phyloP scores from a whole-genome alignment of 1,140 invertebrate genomes.

The Drosophila nannoptera region DNA sequence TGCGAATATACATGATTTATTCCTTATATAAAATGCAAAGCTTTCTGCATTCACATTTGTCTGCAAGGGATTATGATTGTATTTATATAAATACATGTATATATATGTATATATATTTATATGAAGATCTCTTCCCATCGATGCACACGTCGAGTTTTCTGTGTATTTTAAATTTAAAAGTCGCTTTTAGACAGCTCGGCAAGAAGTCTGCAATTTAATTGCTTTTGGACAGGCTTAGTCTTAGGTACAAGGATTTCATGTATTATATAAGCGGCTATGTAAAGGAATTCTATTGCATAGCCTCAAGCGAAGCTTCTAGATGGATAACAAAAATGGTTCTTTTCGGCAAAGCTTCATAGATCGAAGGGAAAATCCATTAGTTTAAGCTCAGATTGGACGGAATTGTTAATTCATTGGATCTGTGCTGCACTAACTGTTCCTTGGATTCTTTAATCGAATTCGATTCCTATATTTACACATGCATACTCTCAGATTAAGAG shows the following conservation, averaged over 20 bases:
- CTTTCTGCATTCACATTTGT: constrained; percentile 10
- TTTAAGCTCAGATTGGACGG: no score
- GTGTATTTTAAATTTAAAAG: constrained; percentile 1
- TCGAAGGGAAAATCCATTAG: no score
- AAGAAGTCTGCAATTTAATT: not conserved
- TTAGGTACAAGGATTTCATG: no score
- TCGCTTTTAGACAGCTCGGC: not conserved
- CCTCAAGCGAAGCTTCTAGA: no score
- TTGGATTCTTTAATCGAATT: no score
- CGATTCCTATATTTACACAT: no score
- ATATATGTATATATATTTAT: constrained; percentile 20
- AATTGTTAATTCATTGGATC: no score
- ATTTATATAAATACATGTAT: constrained; percentile 2
- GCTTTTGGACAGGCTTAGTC: not conserved
- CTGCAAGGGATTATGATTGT: constrained; percentile 22
- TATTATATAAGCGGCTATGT: not conserved
- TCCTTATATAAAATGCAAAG: constrained; percentile 43
- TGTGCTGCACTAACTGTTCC: no score
- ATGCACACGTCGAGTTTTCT: not conserved
- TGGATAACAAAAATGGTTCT: no score
- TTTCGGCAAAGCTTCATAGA: no score
- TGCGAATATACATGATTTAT: constrained; percentile 39
- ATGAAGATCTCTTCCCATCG: not conserved
- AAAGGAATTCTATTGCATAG: not conserved
- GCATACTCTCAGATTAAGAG: no score